Evolutionary conservation across 2,113 vertebrate species (phyloP).

Genomic region (Philantomba maxwellii): DNA sequence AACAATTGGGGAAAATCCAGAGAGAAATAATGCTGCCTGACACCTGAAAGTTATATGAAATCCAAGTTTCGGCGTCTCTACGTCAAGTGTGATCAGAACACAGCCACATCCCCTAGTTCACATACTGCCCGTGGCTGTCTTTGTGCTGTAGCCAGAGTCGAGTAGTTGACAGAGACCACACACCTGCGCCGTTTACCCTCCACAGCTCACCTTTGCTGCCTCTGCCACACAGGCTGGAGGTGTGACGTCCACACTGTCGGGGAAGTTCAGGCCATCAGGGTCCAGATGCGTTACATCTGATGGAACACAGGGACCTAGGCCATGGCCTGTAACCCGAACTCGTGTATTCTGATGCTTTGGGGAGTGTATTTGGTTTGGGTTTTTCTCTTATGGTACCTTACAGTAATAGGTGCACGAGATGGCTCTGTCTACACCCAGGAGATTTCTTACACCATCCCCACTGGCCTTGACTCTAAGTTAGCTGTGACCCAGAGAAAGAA

Average conservation of each 20-base stretch:
- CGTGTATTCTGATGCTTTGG: neutral
- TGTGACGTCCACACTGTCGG: neutral
- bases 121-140: neutral
- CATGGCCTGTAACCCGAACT: accelerated
- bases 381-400: neutral
- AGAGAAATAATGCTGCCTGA: neutral
- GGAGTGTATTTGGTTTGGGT: neutral
- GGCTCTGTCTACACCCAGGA: neutral
- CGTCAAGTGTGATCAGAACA: neutral
- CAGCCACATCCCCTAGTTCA: neutral
- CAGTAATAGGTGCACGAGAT: neutral
- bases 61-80: neutral
- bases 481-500: neutral
- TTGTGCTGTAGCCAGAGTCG: neutral
- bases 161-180: neutral
- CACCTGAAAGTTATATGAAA: neutral
- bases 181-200: neutral
- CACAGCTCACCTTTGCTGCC: neutral
- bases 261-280: accelerated
- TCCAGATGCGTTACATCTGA: neutral
- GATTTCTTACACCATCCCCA: neutral
- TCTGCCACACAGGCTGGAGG: neutral
- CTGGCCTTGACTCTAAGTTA: neutral
- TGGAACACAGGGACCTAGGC: neutral
- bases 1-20: neutral